These are phyloP conservation scores for Linnaemya vulpina DNA, from an alignment of 2,888 invertebrate genomes.

Conservation along the genomic window DNA sequence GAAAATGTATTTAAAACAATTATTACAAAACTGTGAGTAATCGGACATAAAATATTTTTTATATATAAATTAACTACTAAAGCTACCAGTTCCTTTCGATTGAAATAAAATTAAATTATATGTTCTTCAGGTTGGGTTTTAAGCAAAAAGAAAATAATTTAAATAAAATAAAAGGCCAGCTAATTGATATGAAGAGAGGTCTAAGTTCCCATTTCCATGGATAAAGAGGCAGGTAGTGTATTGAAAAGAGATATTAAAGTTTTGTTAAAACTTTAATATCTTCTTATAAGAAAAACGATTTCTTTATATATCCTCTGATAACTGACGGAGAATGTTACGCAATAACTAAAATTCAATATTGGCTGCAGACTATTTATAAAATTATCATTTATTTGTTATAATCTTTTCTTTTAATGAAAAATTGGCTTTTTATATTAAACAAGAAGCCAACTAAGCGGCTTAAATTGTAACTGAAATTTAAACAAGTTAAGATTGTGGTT, in stretches of 20 bases:
- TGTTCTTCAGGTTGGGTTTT: background rate
- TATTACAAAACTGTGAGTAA: background rate
- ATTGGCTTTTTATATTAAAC: background rate
- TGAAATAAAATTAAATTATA: slow-evolving; percentile 24
- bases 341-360: background rate
- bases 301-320: background rate
- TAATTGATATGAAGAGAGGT: too few relatives aligned
- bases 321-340: background rate
- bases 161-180: slow-evolving; percentile 14
- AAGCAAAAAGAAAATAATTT: background rate
- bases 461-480: slow-evolving; percentile 22
- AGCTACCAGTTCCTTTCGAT: background rate
- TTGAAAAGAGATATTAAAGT: too few relatives aligned
- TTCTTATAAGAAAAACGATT: background rate
- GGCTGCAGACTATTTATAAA: background rate
- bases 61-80: background rate
- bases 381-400: background rate
- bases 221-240: too few relatives aligned
- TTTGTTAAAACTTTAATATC: background rate
- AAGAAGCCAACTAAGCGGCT: slow-evolving; percentile 29
- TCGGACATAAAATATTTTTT: too few relatives aligned
- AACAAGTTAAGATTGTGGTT: background rate
- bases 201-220: too few relatives aligned
- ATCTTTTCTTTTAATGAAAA: background rate
- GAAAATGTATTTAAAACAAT: background rate